These are phyloP conservation scores for Zygothrica quintamaculata DNA, from an alignment of 2,888 invertebrate genomes.

Conservation along the genomic window DNA sequence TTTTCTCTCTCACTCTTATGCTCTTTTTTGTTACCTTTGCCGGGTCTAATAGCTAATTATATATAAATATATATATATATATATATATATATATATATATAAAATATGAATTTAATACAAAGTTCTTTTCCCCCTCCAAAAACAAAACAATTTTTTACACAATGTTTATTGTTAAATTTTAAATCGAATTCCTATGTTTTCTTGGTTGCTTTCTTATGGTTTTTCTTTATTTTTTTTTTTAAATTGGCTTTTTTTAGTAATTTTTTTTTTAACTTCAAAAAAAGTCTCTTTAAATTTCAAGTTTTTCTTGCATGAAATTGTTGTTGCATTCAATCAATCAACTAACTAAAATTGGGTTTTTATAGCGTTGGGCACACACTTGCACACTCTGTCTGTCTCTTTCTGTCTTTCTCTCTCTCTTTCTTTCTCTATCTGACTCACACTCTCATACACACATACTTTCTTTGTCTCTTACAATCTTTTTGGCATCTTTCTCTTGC, in stretches of 20 bases:
- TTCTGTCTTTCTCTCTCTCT: neutral
- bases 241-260: too few species aligned
- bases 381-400: neutral
- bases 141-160: neutral
- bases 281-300: neutral
- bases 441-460: neutral
- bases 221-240: too few species aligned
- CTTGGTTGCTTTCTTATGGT: too few species aligned
- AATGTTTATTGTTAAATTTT: neutral
- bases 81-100: too few species aligned
- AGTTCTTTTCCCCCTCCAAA: neutral
- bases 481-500: constrained; percentile 7
- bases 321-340: neutral
- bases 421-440: neutral
- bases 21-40: constrained; percentile 13
- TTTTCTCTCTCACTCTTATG: neutral
- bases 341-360: neutral
- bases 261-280: too few species aligned
- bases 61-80: neutral
- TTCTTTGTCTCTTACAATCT: constrained; percentile 19
- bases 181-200: neutral
- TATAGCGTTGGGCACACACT: too few species aligned
- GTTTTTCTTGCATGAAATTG: constrained; percentile 2
- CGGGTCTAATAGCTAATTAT: constrained; percentile 42
- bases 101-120: neutral